Conservation (phyloP, 2,113 vertebrate species). For the Paramisgurnus dabryanus region DNA sequence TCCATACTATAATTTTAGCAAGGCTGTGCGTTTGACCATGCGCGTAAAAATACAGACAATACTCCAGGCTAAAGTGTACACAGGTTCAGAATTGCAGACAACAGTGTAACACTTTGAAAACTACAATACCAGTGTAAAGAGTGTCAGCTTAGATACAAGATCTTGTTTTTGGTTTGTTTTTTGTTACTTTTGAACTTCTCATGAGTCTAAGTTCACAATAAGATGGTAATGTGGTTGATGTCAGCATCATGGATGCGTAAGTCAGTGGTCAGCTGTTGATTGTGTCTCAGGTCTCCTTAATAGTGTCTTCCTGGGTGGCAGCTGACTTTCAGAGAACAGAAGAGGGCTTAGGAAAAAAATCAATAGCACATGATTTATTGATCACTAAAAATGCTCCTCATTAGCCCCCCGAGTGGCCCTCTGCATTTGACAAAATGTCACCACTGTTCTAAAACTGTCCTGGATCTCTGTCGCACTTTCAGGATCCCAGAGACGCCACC, state of each 20-base stretch:
- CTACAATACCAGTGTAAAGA: neutral
- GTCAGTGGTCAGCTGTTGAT: slow-evolving; percentile 55
- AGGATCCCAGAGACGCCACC: slow-evolving; percentile 34
- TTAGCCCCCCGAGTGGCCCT: slow-evolving; percentile 79
- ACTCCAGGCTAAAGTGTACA: too few species aligned
- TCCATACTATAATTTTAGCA: too few species aligned
- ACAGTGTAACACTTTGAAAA: too few species aligned
- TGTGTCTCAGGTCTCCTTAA: slow-evolving; percentile 32
- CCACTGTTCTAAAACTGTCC: slow-evolving; percentile 55
- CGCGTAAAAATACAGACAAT: too few species aligned
- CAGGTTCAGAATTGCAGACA: too few species aligned
- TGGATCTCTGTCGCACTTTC: slow-evolving; percentile 47
- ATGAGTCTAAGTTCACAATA: neutral
- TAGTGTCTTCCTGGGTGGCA: slow-evolving; percentile 50
- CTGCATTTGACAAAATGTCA: slow-evolving; percentile 80
- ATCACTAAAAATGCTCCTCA: slow-evolving; percentile 80
- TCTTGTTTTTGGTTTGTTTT: neutral
- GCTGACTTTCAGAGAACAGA: slow-evolving; percentile 78
- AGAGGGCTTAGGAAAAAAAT: slow-evolving; percentile 72
- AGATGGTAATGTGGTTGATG: neutral
- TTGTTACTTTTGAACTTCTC: neutral
- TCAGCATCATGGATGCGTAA: neutral
- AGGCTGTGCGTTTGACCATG: too few species aligned
- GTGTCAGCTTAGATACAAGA: neutral
- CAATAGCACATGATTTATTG: slow-evolving; percentile 85